Conservation (phyloP, 2,888 invertebrate species). For the Aspidiotus destructor region DNA sequence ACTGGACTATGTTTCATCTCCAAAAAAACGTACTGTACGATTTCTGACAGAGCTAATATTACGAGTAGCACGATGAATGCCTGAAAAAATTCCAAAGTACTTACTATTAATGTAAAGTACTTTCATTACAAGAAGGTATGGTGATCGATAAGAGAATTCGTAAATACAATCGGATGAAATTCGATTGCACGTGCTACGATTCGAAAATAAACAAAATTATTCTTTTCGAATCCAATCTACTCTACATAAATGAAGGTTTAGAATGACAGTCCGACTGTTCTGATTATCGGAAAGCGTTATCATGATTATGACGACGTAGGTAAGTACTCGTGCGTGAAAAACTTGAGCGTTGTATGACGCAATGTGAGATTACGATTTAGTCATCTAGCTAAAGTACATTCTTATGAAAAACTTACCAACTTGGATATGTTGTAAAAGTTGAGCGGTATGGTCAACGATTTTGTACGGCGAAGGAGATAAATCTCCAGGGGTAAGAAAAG, state of each 20-base stretch:
- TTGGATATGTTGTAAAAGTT: conserved; percentile 63
- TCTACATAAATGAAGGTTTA: too few relatives aligned
- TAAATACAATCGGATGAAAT: too few relatives aligned
- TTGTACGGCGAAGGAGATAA: conserved; percentile 65
- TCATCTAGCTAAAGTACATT: not conserved
- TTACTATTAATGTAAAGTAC: not conserved
- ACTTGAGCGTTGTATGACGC: too few relatives aligned
- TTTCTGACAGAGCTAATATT: conserved; percentile 57
- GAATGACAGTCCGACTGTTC: too few relatives aligned
- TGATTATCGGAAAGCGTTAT: not conserved
- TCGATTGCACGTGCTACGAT: not conserved
- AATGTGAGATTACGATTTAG: not conserved
- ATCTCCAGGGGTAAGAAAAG: conserved; percentile 61
- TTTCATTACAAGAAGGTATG: not conserved
- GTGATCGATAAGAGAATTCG: not conserved
- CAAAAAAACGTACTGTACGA: conserved; percentile 43
- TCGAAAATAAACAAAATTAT: not conserved
- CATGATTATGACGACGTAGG: not conserved
- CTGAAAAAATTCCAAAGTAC: conserved; percentile 34
- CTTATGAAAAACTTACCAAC: conserved; percentile 44
- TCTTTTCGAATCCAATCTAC: too few relatives aligned
- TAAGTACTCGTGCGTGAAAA: too few relatives aligned
- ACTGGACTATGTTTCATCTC: conserved; percentile 44
- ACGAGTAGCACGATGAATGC: conserved; percentile 53
- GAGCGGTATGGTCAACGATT: conserved; percentile 62